Evolutionary conservation across 37 sponge, comb jelly and placozoan species (phyloP).

Genomic region (Oopsacas minuta): DNA sequence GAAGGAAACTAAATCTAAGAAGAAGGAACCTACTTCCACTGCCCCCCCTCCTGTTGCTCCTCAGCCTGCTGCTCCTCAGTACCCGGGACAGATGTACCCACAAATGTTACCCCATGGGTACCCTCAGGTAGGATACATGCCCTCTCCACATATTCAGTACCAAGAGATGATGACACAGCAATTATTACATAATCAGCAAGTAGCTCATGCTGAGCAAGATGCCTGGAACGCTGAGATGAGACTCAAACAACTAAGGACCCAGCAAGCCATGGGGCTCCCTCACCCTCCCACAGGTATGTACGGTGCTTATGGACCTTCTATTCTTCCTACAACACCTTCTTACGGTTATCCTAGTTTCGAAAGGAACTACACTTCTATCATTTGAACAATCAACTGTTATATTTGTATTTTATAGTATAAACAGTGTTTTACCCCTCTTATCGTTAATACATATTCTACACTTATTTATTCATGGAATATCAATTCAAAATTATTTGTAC

Average conservation of each 20-base stretch:
- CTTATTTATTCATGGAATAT: no score
- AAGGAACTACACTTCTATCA: slow-evolving; percentile 1
- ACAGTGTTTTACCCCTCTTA: no score
- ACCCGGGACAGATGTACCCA: not conserved
- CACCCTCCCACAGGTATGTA: not conserved
- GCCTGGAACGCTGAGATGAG: slow-evolving; percentile 11
- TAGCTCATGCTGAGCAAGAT: not conserved
- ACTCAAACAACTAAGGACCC: not conserved
- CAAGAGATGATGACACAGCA: not conserved
- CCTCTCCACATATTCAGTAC: not conserved
- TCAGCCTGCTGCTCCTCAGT: not conserved
- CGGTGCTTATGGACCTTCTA: not conserved
- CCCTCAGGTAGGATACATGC: not conserved
- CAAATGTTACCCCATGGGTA: not conserved
- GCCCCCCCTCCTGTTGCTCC: not conserved
- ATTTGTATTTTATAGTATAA: no score
- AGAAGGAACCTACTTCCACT: not conserved
- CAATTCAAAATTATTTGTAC: no score
- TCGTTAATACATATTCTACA: no score
- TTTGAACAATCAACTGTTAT: no score
- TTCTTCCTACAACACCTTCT: not conserved
- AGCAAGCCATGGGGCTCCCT: not conserved
- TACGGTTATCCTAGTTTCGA: not conserved
- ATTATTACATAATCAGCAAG: not conserved
- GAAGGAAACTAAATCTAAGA: not conserved